Evolutionary conservation across 35 echinoderm and acorn worm genomes (phyloP), one percentile per base, ranked within the genome.

Genomic region (Diadema setosum): DNA sequence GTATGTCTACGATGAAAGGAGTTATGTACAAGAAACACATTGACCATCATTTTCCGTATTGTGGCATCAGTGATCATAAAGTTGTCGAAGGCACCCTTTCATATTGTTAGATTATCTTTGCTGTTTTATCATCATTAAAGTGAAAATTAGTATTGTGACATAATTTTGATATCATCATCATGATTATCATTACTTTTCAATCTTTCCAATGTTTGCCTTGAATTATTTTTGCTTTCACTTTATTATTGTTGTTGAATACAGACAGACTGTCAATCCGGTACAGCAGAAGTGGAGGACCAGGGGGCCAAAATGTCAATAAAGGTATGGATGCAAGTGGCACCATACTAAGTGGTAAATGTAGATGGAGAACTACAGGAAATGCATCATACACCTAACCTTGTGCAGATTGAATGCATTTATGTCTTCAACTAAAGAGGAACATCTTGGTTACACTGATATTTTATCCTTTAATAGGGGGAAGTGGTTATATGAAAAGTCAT

Each of bases 291-390:
- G 88, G 94, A 58, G 94, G 94, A 83, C 69, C 94, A 56, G 94
- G 94, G 33, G 94, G 94, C 24, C 94, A 97, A 85, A 88, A 97
- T 90, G 90, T 97, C 25, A 93, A 97, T 64, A 97, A 97, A 97
- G 94, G 94, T 97, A 59, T 31, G 21, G 31, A 37, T 15, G 14
- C 3, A 60, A 21, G n/a, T 60, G 0, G 14, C 21, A 16, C 21
- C 49, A 55, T 2, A 27, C n/a, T 33, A 33, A 26, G 11, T 9
- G 11, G 21, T 32, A 1, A 14, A 7, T 65, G 1, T 31, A 15
- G 26, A 31, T 27, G 4, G 24, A 65, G 4, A 67, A 67, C 16
- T 32, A n/a, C 7, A 60, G 30, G 30, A 1, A 60, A 5, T 23
- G 57, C 9, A 4, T 60, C 29, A 7, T 26, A 59, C 0, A 59